Evolutionary conservation across 2,113 vertebrate species (phyloP), one percentile per base, ranked within the genome.

Genomic region (Tragulus kanchil): DNA sequence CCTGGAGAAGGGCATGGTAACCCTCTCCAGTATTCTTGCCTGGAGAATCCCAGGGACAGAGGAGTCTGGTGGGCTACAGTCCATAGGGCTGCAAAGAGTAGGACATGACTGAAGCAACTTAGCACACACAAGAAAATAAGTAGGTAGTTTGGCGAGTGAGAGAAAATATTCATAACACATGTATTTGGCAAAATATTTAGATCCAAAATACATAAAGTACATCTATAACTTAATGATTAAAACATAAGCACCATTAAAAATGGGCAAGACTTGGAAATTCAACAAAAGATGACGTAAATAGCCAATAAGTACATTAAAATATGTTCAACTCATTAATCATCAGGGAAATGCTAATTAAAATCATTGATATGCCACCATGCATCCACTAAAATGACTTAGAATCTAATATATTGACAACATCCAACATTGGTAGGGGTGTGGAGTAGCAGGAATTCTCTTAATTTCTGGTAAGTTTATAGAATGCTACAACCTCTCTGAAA

Each of bases 221-320:
- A 12, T 26, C 5, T 78, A 54, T 16, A 89, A 59, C 52, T 81
- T 81, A 93, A 71, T 17, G 54, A 69, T 84, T 77, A 93, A 59
- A 93, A 90, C 7, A 54, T 42, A 86, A 52, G 48, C 26, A 90
- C 64, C 2, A 82, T 88, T 19, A 58, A 93, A 81, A 82, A 69
- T 67, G 67, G 56, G 13, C n/a, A 83, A 83, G 31, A 61, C n/a
- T 75, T 81, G 52, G n/a, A 82, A n/a, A 45, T 6, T 4, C 89
- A 71, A 81, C 45, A 82, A 90, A 61, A 50, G 11, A 90, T 87
- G 61, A 69, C 21, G 42, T 31, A 77, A 48, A 69, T 90, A 84
- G n/a, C 19, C 59, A 62, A 36, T 77, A 83, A 69, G 9, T 48
- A 48, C n/a, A 78, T 84, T 85, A 85, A 79, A 95, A 90, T 92